Evolutionary conservation across 2,888 invertebrate genomes (phyloP), one percentile per base, ranked within the genome.

Genomic region (Dichetophora obliterata): DNA sequence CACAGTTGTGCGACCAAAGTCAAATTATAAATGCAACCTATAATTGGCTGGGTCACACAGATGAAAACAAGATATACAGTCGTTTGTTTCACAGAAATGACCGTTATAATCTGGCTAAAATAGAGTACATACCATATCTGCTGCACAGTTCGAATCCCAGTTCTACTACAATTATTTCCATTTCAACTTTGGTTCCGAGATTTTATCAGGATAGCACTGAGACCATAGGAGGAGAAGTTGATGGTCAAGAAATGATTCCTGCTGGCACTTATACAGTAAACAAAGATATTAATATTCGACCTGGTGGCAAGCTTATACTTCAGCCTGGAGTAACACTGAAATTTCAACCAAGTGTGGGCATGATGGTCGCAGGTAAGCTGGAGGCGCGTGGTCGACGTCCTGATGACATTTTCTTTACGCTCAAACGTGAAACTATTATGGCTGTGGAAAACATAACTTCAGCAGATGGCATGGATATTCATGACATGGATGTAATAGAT

Each of bases 351-450:
- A 93, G 96, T 31, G 94, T 99, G 75, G 98, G 98, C 9, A 96
- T 99, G 92, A 96, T 99, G 94, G 94, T 99, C 3, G 98, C 98
- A 59, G 98, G 98, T 0, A 94, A 94, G 87, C 89, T 98, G 63
- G 95, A 95, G 84, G 96, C 96, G 0, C 91, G 94, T 83, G 96
- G 96, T 0, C 92, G 93, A 78, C 91, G 93, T 50, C 95, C 95
- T 0, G 94, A 94, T 85, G 95, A 95, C 84, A 96, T 96, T 70
- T 91, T 93, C 66, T 93, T 96, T 82, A 95, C 95, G 0, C 87
- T 96, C 6, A 95, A 95, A 86, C 93, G 95, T 83, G 95, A 95
- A 86, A 91, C 94, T 0, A 88, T 92, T 9, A 92, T 94, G 89
- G 89, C 91, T 1, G 91, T 91, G 78, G 92, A 92, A 78, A 94